Conservation (phyloP, 2,113 vertebrate species). For the Microtus ochrogaster region DNA sequence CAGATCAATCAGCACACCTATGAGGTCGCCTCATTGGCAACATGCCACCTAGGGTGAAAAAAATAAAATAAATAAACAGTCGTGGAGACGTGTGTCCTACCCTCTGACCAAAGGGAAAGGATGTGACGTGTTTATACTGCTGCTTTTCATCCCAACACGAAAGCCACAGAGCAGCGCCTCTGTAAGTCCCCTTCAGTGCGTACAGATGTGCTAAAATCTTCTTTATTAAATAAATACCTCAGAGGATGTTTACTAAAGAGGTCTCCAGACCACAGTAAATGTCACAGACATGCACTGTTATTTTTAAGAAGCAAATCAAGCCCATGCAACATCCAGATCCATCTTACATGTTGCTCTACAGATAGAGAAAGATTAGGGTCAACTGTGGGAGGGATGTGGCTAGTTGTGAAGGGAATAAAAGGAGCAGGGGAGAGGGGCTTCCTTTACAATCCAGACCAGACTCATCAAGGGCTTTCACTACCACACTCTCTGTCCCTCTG, state of each 20-base stretch:
- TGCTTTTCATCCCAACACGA: constrained; percentile 46
- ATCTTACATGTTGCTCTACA: neutral
- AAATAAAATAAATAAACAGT: neutral
- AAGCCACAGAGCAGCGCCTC: constrained; percentile 27
- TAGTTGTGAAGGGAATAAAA: neutral
- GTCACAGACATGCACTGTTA: neutral
- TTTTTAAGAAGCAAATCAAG: constrained; percentile 3
- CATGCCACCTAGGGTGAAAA: neutral
- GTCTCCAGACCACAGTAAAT: neutral
- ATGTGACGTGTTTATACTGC: neutral
- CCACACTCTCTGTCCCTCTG: neutral
- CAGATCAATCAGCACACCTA: neutral
- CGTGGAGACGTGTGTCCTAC: neutral
- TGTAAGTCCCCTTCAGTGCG: neutral
- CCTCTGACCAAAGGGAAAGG: neutral
- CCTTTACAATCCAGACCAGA: neutral
- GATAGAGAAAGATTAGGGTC: neutral
- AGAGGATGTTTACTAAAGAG: neutral
- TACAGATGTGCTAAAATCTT: neutral
- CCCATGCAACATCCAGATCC: neutral
- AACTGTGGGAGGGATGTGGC: neutral
- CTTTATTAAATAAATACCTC: constrained; percentile 9
- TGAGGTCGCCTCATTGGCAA: constrained; percentile 11
- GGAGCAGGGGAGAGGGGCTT: rapidly evolving
- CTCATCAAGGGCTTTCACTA: neutral